A percentile compares a stretch with the other conserved stretches of the same genome.
These are phyloP conservation scores for Ceratotherium simum DNA, from an alignment of 2,113 vertebrate genomes.

Conservation along the genomic window DNA sequence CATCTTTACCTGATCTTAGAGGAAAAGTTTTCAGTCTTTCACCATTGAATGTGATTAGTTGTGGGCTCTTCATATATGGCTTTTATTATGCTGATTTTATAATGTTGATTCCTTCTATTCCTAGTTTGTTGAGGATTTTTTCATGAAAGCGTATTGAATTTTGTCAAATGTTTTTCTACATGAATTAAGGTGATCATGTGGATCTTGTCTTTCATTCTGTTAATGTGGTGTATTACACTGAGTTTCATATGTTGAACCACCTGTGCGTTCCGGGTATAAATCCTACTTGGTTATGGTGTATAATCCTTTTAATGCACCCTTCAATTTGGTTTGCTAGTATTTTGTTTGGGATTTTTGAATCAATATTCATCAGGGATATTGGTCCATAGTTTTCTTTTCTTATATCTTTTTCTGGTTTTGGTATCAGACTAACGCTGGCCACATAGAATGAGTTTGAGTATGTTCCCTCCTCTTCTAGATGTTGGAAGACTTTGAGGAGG, in stretches of 20 bases:
- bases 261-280: background rate
- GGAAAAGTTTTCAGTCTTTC: background rate
- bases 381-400: background rate
- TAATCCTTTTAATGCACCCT: background rate
- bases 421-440: background rate
- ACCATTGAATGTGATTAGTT: background rate
- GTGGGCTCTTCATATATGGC: background rate
- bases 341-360: background rate
- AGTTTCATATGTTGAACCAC: background rate
- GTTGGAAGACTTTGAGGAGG: background rate
- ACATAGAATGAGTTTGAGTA: background rate
- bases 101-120: background rate
- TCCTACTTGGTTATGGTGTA: background rate
- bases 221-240: background rate
- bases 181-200: background rate
- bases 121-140: background rate
- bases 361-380: background rate
- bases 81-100: too few relatives aligned
- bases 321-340: background rate
- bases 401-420: background rate
- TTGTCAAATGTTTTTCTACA: background rate
- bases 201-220: background rate
- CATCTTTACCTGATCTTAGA: background rate
- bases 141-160: background rate
- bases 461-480: background rate